Conservation (phyloP, 2,888 invertebrate species). For the Serrognathus titanus region DNA sequence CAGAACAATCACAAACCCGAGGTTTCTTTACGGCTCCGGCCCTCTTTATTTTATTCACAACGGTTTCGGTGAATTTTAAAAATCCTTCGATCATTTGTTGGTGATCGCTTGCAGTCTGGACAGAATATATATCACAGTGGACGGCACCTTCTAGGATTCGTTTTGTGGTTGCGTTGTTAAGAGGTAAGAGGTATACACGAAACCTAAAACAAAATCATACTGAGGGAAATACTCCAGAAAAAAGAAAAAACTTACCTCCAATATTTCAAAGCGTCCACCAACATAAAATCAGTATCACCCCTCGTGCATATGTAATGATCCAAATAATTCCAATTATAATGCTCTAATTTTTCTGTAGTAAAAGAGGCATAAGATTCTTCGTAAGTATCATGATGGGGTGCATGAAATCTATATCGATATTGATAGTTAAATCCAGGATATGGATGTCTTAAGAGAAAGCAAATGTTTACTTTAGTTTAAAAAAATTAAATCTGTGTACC, state of each 20-base stretch:
- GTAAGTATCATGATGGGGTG: conserved; percentile 88
- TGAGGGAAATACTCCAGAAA: neutral
- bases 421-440: conserved; percentile 90
- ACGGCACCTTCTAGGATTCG: conserved; percentile 71
- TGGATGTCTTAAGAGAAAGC: conserved; percentile 67
- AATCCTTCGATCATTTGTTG: conserved; percentile 70
- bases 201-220: conserved; percentile 54
- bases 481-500: conserved; percentile 52
- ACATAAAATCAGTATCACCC: conserved; percentile 86
- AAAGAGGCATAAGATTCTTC: conserved; percentile 94
- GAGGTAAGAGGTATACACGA: conserved; percentile 82
- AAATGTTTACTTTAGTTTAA: conserved; percentile 2
- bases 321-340: conserved; percentile 96
- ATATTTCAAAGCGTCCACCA: conserved; percentile 72
- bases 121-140: conserved; percentile 82
- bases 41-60: conserved; percentile 85
- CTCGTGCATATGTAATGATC: conserved; percentile 95
- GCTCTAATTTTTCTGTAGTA: conserved; percentile 90
- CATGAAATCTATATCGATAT: conserved; percentile 89
- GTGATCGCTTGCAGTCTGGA: conserved; percentile 56
- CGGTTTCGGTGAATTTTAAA: conserved; percentile 78
- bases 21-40: conserved; percentile 66
- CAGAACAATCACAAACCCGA: conserved; percentile 60
- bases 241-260: conserved; percentile 39
- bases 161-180: conserved; percentile 74